These are phyloP conservation scores for Noctua janthe DNA, from an alignment of 2,888 invertebrate genomes.

Conservation along the genomic window DNA sequence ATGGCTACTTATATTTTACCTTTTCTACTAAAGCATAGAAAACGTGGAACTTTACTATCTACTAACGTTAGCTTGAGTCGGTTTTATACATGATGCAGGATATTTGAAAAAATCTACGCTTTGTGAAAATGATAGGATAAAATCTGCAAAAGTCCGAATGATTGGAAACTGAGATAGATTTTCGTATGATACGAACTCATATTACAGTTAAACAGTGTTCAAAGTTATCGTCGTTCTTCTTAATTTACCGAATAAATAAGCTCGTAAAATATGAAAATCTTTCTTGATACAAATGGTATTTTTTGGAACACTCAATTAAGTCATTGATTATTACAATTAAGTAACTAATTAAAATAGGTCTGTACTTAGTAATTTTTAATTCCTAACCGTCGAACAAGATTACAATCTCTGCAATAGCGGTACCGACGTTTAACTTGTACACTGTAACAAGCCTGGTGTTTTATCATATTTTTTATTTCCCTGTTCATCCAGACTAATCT, in stretches of 20 bases:
- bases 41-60: neutral
- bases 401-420: neutral
- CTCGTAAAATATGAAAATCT: neutral
- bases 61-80: conserved; percentile 12
- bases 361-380: neutral
- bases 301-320: neutral
- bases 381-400: neutral
- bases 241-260: neutral
- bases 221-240: too few species aligned
- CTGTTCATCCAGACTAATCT: conserved; percentile 32
- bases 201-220: neutral
- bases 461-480: conserved; percentile 41
- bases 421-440: conserved; percentile 1
- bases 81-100: conserved; percentile 9
- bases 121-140: neutral
- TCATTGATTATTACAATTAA: neutral
- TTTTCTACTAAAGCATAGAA: conserved; percentile 17
- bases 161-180: neutral
- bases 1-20: conserved; percentile 27
- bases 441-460: conserved; percentile 13
- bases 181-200: neutral
- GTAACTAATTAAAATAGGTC: neutral
- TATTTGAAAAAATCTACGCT: neutral
- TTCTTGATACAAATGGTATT: neutral
- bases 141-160: neutral